A percentile compares a stretch with the other conserved stretches of the same genome.
Conservation (phyloP, 2,888 invertebrate genomes). For the Poecilobothrus nobilitatus region DNA sequence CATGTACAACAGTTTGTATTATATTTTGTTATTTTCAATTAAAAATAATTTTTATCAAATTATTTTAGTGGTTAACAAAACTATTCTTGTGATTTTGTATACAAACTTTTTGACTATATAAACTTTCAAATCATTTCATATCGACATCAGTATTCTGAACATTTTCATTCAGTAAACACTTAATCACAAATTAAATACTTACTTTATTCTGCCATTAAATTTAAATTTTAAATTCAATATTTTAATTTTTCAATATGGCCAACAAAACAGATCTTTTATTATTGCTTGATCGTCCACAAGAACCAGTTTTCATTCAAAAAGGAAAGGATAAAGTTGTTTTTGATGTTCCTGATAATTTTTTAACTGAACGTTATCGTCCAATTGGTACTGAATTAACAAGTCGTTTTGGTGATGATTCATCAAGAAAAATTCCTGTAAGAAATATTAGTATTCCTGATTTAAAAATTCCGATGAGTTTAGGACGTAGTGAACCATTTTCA, state of each 20-base stretch:
- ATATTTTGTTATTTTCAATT: too few relatives aligned
- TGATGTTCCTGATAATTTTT: constrained; percentile 54
- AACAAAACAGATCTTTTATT: constrained; percentile 52
- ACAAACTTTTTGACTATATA: not conserved
- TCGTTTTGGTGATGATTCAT: constrained; percentile 51
- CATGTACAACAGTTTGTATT: too few relatives aligned
- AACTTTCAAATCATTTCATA: not conserved
- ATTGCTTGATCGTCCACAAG: constrained; percentile 66
- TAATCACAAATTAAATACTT: not conserved
- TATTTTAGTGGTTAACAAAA: too few relatives aligned
- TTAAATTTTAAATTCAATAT: not conserved
- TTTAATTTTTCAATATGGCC: constrained; percentile 18
- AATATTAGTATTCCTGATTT: constrained; percentile 59
- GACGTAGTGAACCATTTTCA: constrained; percentile 59
- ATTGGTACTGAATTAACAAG: constrained; percentile 47
- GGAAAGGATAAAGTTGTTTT: constrained; percentile 54
- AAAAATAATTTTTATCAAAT: too few relatives aligned
- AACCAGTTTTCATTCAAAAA: constrained; percentile 70
- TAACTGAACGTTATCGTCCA: constrained; percentile 48
- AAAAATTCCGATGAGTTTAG: constrained; percentile 51
- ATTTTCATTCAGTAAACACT: too few relatives aligned
- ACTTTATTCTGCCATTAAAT: not conserved
- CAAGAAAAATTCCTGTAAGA: constrained; percentile 48
- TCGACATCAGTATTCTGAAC: not conserved
- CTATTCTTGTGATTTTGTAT: too few relatives aligned